Base-by-base conservation (phyloP, 2,888 invertebrate species). In the Mesorhabditis belari region DNA sequence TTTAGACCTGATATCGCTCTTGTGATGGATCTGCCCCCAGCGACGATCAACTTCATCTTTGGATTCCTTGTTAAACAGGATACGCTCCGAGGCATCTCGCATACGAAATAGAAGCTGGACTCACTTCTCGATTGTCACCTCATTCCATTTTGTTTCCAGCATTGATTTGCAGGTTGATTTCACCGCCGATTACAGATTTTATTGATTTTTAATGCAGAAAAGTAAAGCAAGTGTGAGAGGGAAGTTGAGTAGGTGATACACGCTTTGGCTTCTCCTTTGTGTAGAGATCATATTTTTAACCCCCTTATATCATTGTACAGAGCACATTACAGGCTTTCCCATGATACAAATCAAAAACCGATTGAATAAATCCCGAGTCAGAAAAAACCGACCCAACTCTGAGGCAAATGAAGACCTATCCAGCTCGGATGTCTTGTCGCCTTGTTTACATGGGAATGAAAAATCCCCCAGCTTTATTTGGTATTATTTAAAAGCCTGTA, bases 31-130 rank as follows among this genome's bases (percentile, higher is more conserved):
- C 96, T 92, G n/a, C 95, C 87, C 23, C 96, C 91, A 78, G 95
- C 92, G 74, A 96, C 86, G 68, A 96, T 86, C 65, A 98, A 86
- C 76, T 92, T 90, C 64, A 92, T 88, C 5, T 70, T 66, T 9
- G 90, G 88, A 85, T 96, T 95, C 92, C 96, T 92, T 63, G 90
- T 96, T 92, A 63, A 90, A 90, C 72, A 89, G 87, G 60, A 98
- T 91, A 66, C 96, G 86, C 83, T 91, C 91, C 19, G 96, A 35
- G 92, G 95, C 87, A 91, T 90, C 35, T 92, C 90, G 60, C 92
- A 92, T 58, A 95, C 91, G 84, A 96, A 96, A 84, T 96, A 96
- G 80, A 92, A 91, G 92, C 91, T 3, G 96, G 96, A 77, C 92
- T 93, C n/a, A n/a, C 84, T 98, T 96, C 83, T 96, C 96, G 75